Evolutionary conservation across 2,113 vertebrate genomes (phyloP).

Genomic region (Stercorarius parasiticus): DNA sequence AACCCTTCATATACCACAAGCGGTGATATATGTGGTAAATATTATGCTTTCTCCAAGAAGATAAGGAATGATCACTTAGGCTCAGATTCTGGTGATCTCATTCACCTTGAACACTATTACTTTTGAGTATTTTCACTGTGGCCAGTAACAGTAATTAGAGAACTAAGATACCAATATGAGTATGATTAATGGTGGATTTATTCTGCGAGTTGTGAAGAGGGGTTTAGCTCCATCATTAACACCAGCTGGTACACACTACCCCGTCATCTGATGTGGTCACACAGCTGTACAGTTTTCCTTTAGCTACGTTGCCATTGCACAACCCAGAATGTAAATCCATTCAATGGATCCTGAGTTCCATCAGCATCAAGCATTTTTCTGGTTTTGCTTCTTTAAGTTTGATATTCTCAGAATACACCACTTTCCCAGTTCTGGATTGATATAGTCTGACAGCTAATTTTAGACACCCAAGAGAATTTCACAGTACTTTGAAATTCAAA

Average conservation of each 20-base stretch:
- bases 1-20: background rate
- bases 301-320: background rate
- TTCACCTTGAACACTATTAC: background rate
- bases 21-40: background rate
- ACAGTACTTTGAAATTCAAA: background rate
- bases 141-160: background rate
- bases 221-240: background rate
- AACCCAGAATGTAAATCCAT: background rate
- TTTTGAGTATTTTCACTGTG: background rate
- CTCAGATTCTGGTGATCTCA: background rate
- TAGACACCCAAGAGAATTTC: background rate
- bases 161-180: background rate
- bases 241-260: background rate
- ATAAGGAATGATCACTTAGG: background rate
- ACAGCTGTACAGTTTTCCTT: background rate
- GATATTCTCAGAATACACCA: background rate
- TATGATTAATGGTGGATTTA: background rate
- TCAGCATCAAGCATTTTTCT: background rate
- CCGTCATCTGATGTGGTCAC: rapidly evolving
- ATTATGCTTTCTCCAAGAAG: background rate
- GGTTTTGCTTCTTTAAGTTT: background rate
- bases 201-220: background rate
- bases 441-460: background rate
- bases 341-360: background rate
- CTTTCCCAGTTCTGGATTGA: background rate